Percentiles rank a stretch among this genome's conserved stretches.
Conservation (phyloP, 1,140 invertebrate genomes). For the Lordiphosa stackelbergi region DNA sequence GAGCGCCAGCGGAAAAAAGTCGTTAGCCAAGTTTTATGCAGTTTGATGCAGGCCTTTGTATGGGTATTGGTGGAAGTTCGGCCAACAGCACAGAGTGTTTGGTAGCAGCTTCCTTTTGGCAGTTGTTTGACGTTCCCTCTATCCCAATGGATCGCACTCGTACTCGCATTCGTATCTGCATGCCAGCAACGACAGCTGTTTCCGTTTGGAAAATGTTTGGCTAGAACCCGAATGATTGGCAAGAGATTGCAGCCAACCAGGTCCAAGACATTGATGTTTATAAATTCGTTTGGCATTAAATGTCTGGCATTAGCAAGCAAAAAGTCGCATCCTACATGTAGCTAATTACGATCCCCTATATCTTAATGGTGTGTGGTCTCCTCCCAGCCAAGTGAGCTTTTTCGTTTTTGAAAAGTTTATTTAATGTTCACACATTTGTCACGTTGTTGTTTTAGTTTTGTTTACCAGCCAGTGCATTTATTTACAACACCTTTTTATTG, state of each 20-base stretch:
- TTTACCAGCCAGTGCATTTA: slow-evolving; percentile 43
- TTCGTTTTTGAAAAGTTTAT: slow-evolving; percentile 50
- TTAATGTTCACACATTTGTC: slow-evolving; percentile 74
- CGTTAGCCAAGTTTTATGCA: slow-evolving; percentile 72
- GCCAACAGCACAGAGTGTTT: slow-evolving; percentile 44
- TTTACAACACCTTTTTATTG: slow-evolving; percentile 46
- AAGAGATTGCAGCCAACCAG: slow-evolving; percentile 52
- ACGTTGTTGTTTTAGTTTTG: slow-evolving; percentile 62
- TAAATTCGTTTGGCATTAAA: slow-evolving; percentile 60
- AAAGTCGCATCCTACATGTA: slow-evolving; percentile 16
- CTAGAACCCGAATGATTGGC: slow-evolving; percentile 53
- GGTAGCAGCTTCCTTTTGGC: slow-evolving; percentile 74
- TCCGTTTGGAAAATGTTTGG: slow-evolving; percentile 74
- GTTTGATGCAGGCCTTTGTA: slow-evolving; percentile 30
- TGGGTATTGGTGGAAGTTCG: slow-evolving; percentile 17
- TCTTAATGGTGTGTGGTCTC: slow-evolving; percentile 10
- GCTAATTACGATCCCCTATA: slow-evolving; percentile 6
- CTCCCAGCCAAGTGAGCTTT: slow-evolving; percentile 40
- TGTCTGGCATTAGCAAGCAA: slow-evolving; percentile 24
- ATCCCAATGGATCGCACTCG: neutral
- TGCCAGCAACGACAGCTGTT: slow-evolving; percentile 63
- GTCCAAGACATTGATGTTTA: slow-evolving; percentile 61
- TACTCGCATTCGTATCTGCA: slow-evolving; percentile 26
- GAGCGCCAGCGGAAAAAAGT: slow-evolving; percentile 74
- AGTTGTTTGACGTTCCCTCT: slow-evolving; percentile 43